phyloP scores from a whole-genome alignment of 2,113 vertebrate genomes.

The Halcyon senegalensis region DNA sequence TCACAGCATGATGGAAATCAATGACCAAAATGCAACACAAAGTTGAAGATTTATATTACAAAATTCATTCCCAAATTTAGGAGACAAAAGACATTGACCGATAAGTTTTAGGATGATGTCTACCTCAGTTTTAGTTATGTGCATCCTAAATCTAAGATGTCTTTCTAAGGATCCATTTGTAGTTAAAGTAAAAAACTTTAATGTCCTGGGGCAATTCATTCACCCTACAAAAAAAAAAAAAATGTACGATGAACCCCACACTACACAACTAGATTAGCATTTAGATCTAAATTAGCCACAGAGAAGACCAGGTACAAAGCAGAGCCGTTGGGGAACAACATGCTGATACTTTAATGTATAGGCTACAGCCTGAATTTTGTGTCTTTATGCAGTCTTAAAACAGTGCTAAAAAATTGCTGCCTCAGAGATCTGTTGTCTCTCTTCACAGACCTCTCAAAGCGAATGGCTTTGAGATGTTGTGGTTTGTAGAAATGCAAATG shows the following conservation, averaged over 20 bases:
- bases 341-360: neutral
- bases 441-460: neutral
- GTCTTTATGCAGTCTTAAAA: neutral
- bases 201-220: neutral
- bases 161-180: neutral
- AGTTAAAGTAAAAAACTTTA: neutral
- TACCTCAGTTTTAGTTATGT: neutral
- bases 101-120: neutral
- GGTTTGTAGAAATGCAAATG: neutral
- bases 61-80: neutral
- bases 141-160: neutral
- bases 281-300: neutral
- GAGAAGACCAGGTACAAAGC: neutral
- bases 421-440: neutral
- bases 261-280: neutral
- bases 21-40: neutral
- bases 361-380: neutral
- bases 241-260: neutral
- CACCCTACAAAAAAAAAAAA: neutral
- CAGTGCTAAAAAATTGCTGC: neutral
- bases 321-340: neutral
- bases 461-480: neutral
- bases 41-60: neutral
- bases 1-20: neutral
- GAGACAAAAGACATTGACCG: neutral